phyloP scores from a whole-genome alignment of 2,888 invertebrate genomes.

The Liposcelis brunnea region DNA sequence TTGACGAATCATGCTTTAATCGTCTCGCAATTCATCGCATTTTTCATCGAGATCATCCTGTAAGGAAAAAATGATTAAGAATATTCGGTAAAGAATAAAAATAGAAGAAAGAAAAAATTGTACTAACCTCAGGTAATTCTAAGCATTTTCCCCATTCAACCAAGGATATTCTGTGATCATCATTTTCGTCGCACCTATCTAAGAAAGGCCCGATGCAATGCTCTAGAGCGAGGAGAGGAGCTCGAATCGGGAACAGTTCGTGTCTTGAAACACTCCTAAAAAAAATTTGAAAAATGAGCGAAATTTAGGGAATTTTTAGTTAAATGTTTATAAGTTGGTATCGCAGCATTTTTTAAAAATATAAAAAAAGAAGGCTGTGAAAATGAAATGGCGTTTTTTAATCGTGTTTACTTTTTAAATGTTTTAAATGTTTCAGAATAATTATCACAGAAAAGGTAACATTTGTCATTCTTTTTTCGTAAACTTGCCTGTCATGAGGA shows the following conservation, averaged over 20 bases:
- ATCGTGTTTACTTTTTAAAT: no score
- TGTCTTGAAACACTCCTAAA: slow-evolving; percentile 66
- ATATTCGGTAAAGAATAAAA: background rate
- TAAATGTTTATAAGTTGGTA: slow-evolving; percentile 6
- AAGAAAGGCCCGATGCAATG: slow-evolving; percentile 96
- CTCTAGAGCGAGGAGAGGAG: slow-evolving; percentile 87
- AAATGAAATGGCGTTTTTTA: no score
- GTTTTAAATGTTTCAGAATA: no score
- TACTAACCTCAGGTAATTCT: slow-evolving; percentile 61
- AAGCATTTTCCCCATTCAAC: slow-evolving; percentile 84
- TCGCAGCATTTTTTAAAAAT: no score
- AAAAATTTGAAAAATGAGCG: slow-evolving; percentile 11
- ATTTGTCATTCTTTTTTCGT: no score
- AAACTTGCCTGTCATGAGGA: slow-evolving; percentile 64
- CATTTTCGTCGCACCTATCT: slow-evolving; percentile 72
- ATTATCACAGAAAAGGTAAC: no score
- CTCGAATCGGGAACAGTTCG: slow-evolving; percentile 90
- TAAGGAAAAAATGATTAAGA: slow-evolving; percentile 21
- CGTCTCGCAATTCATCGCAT: slow-evolving; percentile 55
- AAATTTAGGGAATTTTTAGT: background rate
- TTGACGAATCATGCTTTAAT: slow-evolving; percentile 14
- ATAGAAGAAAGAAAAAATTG: background rate
- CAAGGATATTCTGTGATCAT: slow-evolving; percentile 79
- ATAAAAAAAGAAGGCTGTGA: no score
- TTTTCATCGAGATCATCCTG: slow-evolving; percentile 62